Evolutionary conservation across 2,113 vertebrate genomes (phyloP).

Genomic region (Tetraodon nigroviridis): DNA sequence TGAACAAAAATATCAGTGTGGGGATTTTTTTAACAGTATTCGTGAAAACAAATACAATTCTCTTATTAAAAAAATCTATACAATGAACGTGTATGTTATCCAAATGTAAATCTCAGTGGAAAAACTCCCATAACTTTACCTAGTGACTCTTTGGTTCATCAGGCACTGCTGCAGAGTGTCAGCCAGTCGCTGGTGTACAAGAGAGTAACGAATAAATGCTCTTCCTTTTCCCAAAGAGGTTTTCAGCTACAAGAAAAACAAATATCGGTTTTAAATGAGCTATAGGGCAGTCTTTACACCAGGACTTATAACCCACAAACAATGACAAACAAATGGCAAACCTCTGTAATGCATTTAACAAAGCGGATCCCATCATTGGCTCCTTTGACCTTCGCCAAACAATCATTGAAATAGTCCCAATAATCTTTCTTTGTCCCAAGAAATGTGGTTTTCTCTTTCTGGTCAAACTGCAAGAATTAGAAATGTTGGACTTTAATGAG

Average conservation of each 20-base stretch:
- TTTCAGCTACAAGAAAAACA: conserved; percentile 75
- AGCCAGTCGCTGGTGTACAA: conserved; percentile 91
- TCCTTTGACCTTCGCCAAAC: conserved; percentile 91
- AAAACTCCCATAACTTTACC: conserved; percentile 66
- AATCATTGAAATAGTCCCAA: conserved; percentile 95
- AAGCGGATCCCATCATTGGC: conserved; percentile 95
- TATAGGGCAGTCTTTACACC: background rate
- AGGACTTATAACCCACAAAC: background rate
- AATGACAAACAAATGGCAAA: conserved; percentile 48
- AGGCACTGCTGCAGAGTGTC: conserved; percentile 96
- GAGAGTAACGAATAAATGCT: conserved; percentile 91
- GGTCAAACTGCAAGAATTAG: conserved; percentile 82
- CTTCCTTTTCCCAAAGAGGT: conserved; percentile 93
- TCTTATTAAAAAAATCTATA: background rate
- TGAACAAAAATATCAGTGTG: background rate
- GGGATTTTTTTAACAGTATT: too few relatives aligned
- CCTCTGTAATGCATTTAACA: conserved; percentile 92
- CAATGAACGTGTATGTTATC: background rate
- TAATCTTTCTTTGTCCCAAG: conserved; percentile 92
- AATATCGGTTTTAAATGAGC: background rate
- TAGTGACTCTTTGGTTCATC: conserved; percentile 90
- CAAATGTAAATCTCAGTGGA: background rate
- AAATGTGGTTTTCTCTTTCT: conserved; percentile 89
- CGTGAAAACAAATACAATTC: background rate
- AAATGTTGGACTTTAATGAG: too few relatives aligned